A percentile compares a stretch with the other conserved stretches of the same genome.
These are phyloP conservation scores for Gryon sp. DNA, from an alignment of 1,140 invertebrate genomes.

Conservation along the genomic window DNA sequence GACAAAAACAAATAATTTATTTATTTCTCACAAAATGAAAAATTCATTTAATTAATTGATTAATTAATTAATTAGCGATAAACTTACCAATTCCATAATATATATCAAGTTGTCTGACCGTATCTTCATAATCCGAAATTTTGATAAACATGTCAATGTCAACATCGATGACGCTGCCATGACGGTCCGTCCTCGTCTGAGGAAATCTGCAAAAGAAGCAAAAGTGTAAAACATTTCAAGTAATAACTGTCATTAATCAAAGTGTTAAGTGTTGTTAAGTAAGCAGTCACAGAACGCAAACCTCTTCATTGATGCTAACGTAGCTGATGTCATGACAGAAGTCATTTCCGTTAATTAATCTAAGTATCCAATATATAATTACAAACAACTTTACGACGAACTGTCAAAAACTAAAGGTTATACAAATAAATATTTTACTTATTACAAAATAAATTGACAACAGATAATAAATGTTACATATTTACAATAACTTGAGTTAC, in stretches of 20 bases:
- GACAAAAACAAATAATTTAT: conserved; percentile 21
- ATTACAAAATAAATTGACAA: conserved; percentile 1
- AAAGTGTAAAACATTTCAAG: conserved; percentile 17
- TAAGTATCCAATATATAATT: conserved; percentile 27
- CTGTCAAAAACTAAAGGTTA: conserved; percentile 24
- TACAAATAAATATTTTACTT: conserved; percentile 14
- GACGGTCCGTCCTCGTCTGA: conserved; percentile 66
- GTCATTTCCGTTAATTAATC: conserved; percentile 61
- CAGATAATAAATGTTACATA: conserved; percentile 28
- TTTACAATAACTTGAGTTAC: neutral
- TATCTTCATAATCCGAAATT: conserved; percentile 93
- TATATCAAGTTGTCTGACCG: conserved; percentile 91
- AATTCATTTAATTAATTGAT: conserved; percentile 8
- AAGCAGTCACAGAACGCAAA: conserved; percentile 27
- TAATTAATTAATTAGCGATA: conserved; percentile 1
- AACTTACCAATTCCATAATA: conserved; percentile 93
- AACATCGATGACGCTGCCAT: conserved; percentile 82
- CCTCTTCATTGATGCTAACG: conserved; percentile 49
- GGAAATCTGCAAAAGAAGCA: conserved; percentile 31
- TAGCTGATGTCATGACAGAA: conserved; percentile 28
- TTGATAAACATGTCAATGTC: conserved; percentile 88
- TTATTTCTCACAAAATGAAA: no score
- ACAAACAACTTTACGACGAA: conserved; percentile 5
- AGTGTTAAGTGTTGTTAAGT: conserved; percentile 13
- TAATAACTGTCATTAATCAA: conserved; percentile 30